A percentile compares a stretch with the other conserved stretches of the same genome.
phyloP scores from a whole-genome alignment of 2,888 invertebrate genomes.

The Hymenopus coronatus region DNA sequence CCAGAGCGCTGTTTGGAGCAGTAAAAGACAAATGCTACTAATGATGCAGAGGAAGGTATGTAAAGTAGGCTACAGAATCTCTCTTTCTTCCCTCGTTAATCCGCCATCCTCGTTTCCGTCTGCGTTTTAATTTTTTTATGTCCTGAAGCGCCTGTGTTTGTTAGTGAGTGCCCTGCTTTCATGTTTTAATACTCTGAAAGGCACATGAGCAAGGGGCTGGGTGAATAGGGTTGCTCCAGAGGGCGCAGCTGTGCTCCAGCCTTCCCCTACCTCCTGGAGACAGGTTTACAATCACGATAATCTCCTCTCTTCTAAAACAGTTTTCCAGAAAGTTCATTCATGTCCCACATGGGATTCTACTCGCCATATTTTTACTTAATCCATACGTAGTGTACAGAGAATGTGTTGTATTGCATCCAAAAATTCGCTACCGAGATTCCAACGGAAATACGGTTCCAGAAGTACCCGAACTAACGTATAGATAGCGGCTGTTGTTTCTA shows the following conservation, averaged over 20 bases:
- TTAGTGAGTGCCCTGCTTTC: background rate
- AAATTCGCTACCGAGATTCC: too few relatives aligned
- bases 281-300: background rate
- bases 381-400: too few relatives aligned
- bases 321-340: background rate
- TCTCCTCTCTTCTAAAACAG: background rate
- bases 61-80: background rate
- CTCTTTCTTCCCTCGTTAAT: background rate
- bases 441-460: too few relatives aligned
- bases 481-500: too few relatives aligned
- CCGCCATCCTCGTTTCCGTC: background rate
- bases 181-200: background rate
- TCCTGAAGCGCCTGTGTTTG: background rate
- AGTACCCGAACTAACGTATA: too few relatives aligned
- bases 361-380: too few relatives aligned
- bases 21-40: too few relatives aligned
- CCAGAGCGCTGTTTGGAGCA: too few relatives aligned
- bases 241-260: background rate
- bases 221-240: background rate
- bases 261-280: background rate
- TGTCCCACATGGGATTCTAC: background rate
- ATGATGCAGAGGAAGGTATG: too few relatives aligned
- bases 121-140: background rate
- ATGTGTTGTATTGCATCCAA: too few relatives aligned
- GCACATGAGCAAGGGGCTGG: background rate